These are phyloP conservation scores for Macrotus californicus DNA, from an alignment of 2,113 vertebrate species.

Conservation along the genomic window DNA sequence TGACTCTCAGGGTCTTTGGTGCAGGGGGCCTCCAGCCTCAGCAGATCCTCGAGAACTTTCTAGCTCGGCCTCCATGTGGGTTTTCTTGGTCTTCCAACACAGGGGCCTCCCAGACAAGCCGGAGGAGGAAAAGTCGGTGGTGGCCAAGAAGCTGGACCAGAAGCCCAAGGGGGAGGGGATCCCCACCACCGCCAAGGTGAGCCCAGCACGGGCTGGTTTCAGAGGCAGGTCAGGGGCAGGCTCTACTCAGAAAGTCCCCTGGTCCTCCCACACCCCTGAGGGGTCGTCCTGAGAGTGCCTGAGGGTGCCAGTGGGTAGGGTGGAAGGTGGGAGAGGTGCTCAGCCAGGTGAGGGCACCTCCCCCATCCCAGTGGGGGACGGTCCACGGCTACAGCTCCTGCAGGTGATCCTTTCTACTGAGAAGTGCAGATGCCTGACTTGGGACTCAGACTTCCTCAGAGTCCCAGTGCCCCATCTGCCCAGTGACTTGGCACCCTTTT, in stretches of 20 bases:
- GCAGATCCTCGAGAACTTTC: not conserved
- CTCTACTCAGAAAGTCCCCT: not conserved
- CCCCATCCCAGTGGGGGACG: not conserved
- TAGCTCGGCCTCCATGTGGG: not conserved
- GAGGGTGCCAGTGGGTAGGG: too few relatives aligned
- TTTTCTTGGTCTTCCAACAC: not conserved
- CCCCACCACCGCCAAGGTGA: conserved; percentile 95
- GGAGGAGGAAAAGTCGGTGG: conserved; percentile 90
- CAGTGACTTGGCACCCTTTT: too few relatives aligned
- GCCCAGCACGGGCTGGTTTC: rapidly evolving
- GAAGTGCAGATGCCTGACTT: too few relatives aligned
- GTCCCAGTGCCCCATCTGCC: not conserved
- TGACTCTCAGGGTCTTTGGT: rapidly evolving
- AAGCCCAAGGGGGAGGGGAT: conserved; percentile 92
- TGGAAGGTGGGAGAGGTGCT: not conserved
- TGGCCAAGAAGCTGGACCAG: conserved; percentile 93
- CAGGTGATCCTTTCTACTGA: not conserved
- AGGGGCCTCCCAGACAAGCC: conserved; percentile 90
- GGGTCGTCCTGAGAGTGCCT: too few relatives aligned
- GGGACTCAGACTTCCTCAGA: not conserved
- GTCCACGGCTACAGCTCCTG: rapidly evolving
- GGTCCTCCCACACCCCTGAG: too few relatives aligned
- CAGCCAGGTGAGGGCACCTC: not conserved
- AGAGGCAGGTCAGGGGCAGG: not conserved
- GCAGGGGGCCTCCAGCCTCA: not conserved